phyloP scores from a whole-genome alignment of 2,797 vertebrate species.

The Xerus rutilus region DNA sequence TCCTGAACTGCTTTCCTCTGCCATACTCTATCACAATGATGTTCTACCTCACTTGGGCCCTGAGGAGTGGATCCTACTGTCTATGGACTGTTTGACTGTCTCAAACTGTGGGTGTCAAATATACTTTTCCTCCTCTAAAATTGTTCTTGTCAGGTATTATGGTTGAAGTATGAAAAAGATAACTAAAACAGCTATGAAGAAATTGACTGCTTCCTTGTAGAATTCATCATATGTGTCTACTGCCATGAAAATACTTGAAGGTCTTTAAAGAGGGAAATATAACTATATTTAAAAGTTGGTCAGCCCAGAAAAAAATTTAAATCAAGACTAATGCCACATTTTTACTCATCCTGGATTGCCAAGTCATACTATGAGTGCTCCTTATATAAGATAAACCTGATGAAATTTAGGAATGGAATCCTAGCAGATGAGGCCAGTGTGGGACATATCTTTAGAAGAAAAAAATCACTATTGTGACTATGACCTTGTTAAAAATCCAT shows the following conservation, averaged over 20 bases:
- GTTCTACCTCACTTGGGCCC: too few relatives aligned
- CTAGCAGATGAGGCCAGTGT: not conserved
- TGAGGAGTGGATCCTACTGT: too few relatives aligned
- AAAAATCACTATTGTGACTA: not conserved
- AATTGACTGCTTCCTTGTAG: not conserved
- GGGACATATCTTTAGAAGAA: not conserved
- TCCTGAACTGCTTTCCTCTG: too few relatives aligned
- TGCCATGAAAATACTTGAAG: conserved; percentile 22
- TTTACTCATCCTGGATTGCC: not conserved
- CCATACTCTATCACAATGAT: too few relatives aligned
- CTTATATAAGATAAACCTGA: not conserved
- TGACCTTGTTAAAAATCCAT: not conserved
- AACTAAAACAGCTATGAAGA: not conserved
- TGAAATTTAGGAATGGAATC: not conserved
- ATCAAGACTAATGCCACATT: not conserved
- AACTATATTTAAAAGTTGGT: not conserved
- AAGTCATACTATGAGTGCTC: not conserved
- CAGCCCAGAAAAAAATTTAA: not conserved
- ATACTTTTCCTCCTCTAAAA: too few relatives aligned
- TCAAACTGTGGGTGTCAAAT: too few relatives aligned
- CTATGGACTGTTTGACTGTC: too few relatives aligned
- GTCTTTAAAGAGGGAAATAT: conserved; percentile 21
- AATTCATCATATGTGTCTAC: not conserved
- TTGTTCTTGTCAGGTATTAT: too few relatives aligned
- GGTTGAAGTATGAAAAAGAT: too few relatives aligned